Base-by-base conservation (phyloP, 1,140 invertebrate genomes). In the Hycleus phaleratus region DNA sequence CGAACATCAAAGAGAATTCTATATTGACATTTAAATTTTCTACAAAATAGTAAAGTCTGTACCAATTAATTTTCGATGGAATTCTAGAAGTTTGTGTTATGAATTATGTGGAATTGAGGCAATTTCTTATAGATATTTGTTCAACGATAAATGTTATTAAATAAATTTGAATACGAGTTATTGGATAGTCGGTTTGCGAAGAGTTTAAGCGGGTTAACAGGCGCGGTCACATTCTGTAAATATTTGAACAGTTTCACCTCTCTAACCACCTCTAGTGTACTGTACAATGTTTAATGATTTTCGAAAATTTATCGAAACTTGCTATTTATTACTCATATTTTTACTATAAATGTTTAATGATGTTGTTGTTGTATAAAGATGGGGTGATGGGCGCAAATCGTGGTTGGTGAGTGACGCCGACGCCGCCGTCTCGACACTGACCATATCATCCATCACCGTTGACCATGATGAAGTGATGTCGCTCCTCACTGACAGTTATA, bases 211-310 rank as follows among this genome's bases (percentile, higher is more conserved):
- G 56, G 54, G 53, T 64, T 57, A 64, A 57, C 56, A 62, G 42
- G 63, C 60, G 63, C 57, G 63, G 63, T 65, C 63, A 62, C 60
- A 62, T 46, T 65, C 57, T 58, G 63, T 65, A 65, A 65, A 65
- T 65, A 62, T 65, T 65, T 65, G 59, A 62, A 58, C 56, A 42
- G 53, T 53, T 63, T 60, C 55, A 61, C 62, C 62, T 63, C 58
- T 46, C 39, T 44, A 57, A 47, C 63, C 60, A 67, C 71, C 62
- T 72, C 64, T 68, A 69, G 65, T 61, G 68, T 64, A 72, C 71
- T 71, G 69, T 68, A 65, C 59, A 71, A 18, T 18, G 18, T 18
- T 18, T 18, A 18, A 18, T 18, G 2, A 18, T 1, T 18, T 18
- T 18, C 18, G 18, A 18, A 18, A 18, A 18, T 18, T 18, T 18